Percentiles rank a stretch among this genome's conserved stretches.
Conservation (phyloP, 2,797 vertebrate genomes). For the Cyclopterus lumpus region DNA sequence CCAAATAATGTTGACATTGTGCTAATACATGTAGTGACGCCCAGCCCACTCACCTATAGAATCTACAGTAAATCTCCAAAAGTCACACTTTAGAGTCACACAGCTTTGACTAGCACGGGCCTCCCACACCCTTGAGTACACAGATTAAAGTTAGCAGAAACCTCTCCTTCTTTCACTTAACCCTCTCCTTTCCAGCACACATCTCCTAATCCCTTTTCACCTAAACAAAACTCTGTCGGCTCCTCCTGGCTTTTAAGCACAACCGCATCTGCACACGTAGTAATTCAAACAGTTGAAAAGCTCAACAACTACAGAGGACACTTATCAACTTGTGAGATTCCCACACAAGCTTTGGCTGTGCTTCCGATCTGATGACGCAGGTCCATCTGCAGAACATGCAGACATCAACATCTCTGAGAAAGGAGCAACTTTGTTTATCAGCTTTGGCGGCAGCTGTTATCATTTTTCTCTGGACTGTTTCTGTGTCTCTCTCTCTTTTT, state of each 20-base stretch:
- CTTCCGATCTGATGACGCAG: slow-evolving; percentile 49
- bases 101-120: slow-evolving; percentile 64
- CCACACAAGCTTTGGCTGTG: slow-evolving; percentile 40
- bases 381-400: slow-evolving; percentile 44
- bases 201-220: slow-evolving; percentile 35
- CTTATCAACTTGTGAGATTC: slow-evolving; percentile 31
- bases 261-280: slow-evolving; percentile 11
- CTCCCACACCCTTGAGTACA: slow-evolving; percentile 70
- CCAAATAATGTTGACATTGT: slow-evolving; percentile 45
- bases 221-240: background rate
- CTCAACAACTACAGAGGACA: slow-evolving; percentile 4
- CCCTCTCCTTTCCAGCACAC: slow-evolving; percentile 35
- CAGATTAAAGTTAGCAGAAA: slow-evolving; percentile 67
- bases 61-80: slow-evolving; percentile 60
- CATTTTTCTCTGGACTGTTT: slow-evolving; percentile 37
- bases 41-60: slow-evolving; percentile 53
- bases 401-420: slow-evolving; percentile 44
- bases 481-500: slow-evolving; percentile 8
- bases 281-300: background rate
- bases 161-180: slow-evolving; percentile 49
- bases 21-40: slow-evolving; percentile 16
- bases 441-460: slow-evolving; percentile 50
- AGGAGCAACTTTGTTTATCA: slow-evolving; percentile 63
- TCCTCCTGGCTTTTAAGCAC: slow-evolving; percentile 26
- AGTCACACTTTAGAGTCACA: slow-evolving; percentile 69